phyloP scores from a whole-genome alignment of 2,888 invertebrate genomes.

The Cyaniris semiargus region DNA sequence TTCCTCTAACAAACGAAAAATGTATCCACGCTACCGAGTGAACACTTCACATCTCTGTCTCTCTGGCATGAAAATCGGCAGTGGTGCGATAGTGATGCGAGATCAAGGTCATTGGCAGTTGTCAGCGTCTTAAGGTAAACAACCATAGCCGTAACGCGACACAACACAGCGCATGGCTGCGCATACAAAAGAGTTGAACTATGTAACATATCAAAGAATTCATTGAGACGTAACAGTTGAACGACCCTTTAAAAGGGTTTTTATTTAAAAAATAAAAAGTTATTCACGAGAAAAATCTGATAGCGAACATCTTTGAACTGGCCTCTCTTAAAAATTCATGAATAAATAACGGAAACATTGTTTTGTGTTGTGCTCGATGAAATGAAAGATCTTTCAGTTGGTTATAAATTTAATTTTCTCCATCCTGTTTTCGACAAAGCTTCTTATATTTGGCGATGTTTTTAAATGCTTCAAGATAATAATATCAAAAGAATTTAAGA shows the following conservation, averaged over 20 bases:
- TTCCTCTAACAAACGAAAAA: too few relatives aligned
- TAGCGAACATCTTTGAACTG: constrained; percentile 13
- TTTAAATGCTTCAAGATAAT: background rate
- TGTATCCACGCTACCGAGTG: too few relatives aligned
- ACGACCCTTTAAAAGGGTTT: background rate
- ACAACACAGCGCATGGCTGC: too few relatives aligned
- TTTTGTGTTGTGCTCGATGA: constrained; percentile 25
- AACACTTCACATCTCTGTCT: too few relatives aligned
- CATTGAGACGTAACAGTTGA: constrained; percentile 3
- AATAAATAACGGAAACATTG: constrained; percentile 20
- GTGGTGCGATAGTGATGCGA: too few relatives aligned
- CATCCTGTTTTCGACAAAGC: background rate
- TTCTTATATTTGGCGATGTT: background rate
- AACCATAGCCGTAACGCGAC: too few relatives aligned
- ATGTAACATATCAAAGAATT: background rate
- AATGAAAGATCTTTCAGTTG: constrained; percentile 5
- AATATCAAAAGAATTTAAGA: background rate
- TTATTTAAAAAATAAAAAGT: constrained; percentile 12
- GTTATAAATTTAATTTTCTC: constrained; percentile 24
- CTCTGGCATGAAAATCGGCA: too few relatives aligned
- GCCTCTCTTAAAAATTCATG: constrained; percentile 28
- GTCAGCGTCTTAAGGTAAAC: too few relatives aligned
- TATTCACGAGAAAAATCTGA: background rate
- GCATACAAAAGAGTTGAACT: too few relatives aligned
- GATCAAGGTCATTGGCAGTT: too few relatives aligned